phyloP scores from a whole-genome alignment of 2,888 invertebrate species.

The Eristalis intricaria region DNA sequence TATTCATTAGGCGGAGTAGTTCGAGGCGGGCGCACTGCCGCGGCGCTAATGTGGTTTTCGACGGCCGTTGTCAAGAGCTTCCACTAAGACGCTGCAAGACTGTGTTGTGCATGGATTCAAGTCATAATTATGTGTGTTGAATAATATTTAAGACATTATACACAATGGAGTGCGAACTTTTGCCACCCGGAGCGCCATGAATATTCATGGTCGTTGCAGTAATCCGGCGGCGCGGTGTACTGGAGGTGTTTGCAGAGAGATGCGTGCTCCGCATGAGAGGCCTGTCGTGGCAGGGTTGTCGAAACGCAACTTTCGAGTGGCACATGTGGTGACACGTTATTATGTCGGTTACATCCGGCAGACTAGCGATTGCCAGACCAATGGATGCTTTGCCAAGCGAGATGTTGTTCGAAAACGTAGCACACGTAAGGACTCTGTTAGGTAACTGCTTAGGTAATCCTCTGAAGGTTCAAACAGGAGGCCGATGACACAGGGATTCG shows the following conservation, averaged over 20 bases:
- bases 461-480: too few species aligned
- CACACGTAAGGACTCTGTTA: too few species aligned
- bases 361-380: background rate
- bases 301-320: background rate
- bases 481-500: too few species aligned
- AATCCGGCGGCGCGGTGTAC: background rate
- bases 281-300: background rate
- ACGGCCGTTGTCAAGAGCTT: background rate
- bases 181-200: background rate
- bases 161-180: constrained; percentile 1
- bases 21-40: background rate
- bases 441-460: too few species aligned
- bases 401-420: too few species aligned
- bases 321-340: background rate
- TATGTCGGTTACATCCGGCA: background rate
- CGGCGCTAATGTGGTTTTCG: background rate
- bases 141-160: constrained; percentile 1
- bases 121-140: background rate
- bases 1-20: constrained; percentile 37
- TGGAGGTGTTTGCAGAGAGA: background rate
- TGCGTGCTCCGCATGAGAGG: background rate
- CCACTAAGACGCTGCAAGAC: background rate
- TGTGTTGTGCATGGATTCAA: background rate
- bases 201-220: background rate
- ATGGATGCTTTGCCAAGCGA: background rate